Evolutionary conservation across 2,113 vertebrate genomes (phyloP).

Genomic region (Apodemus sylvaticus): DNA sequence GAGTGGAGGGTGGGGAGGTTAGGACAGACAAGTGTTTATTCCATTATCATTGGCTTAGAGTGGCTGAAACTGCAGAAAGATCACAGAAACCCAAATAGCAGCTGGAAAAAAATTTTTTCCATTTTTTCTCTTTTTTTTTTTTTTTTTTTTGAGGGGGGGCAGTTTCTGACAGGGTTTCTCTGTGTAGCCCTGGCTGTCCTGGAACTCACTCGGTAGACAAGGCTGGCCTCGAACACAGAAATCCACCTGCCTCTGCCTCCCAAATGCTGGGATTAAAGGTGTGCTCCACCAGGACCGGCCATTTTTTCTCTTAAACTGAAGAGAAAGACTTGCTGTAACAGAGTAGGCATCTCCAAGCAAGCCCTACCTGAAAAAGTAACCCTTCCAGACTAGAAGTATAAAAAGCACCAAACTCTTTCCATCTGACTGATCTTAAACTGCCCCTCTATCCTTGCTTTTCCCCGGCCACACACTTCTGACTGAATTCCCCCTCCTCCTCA

Average conservation of each 20-base stretch:
- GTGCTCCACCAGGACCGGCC: no score
- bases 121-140: neutral
- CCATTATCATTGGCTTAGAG: constrained; percentile 40
- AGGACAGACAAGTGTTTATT: constrained; percentile 28
- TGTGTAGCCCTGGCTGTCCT: no score
- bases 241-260: no score
- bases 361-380: constrained; percentile 29
- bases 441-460: constrained; percentile 23
- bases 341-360: neutral
- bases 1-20: neutral
- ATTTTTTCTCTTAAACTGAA: neutral
- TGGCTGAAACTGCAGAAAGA: constrained; percentile 49
- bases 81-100: constrained; percentile 36
- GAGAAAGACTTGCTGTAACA: neutral
- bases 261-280: no score
- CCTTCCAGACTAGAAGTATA: neutral
- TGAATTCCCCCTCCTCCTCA: constrained; percentile 63
- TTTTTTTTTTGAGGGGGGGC: no score
- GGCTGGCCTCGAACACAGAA: no score
- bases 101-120: neutral
- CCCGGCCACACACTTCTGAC: neutral
- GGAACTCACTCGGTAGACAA: no score
- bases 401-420: constrained; percentile 3
- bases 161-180: no score
- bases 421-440: constrained; percentile 5